Base-by-base conservation (phyloP, 2,888 invertebrate species). In the Incurvaria masculella region DNA sequence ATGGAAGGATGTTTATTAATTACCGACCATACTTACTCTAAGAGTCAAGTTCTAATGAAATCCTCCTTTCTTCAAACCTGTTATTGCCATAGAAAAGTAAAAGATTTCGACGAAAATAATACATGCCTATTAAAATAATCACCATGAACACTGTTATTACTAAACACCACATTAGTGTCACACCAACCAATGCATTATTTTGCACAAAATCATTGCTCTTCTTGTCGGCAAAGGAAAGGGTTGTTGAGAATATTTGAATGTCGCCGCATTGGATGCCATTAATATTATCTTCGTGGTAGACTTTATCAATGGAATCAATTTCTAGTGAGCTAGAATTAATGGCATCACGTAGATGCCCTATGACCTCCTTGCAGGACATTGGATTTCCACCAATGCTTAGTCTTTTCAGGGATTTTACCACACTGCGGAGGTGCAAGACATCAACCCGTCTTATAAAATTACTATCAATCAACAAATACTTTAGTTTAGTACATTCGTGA, bases 331-430 rank as follows among this genome's bases (percentile, higher is more conserved):
- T 14, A n/a, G n/a, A n/a, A n/a, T 53, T 59, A 46, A 65, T 63
- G n/a, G 59, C 51, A 33, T 57, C 57, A 44, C 60, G 66, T 10
- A 67, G 59, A 54, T 60, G 63, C 20, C 60, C 57, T 21, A 74
- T 65, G 26, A 76, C 67, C 56, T 73, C 71, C 51, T 64, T 67
- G 55, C 76, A 76, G 10, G 65, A 60, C 44, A 76, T 60, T 11
- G 68, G 69, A 56, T 76, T 76, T 6, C 73, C 73, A 2, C 76
- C 76, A 41, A 76, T 55, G 55, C 76, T 76, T 38, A 76, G 48
- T 20, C 57, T 58, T 23, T 54, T 62, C 38, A 76, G 54, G 11
- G 8, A 8, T n/a, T 33, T 14, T 8, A 33, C 33, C 11, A 33
- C 14, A 3, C 3, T 11, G 11, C 11, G 3, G 11, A 33, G 14